These are phyloP conservation scores for Drosophila algonquin DNA, from an alignment of 2,888 invertebrate genomes.

Conservation along the genomic window DNA sequence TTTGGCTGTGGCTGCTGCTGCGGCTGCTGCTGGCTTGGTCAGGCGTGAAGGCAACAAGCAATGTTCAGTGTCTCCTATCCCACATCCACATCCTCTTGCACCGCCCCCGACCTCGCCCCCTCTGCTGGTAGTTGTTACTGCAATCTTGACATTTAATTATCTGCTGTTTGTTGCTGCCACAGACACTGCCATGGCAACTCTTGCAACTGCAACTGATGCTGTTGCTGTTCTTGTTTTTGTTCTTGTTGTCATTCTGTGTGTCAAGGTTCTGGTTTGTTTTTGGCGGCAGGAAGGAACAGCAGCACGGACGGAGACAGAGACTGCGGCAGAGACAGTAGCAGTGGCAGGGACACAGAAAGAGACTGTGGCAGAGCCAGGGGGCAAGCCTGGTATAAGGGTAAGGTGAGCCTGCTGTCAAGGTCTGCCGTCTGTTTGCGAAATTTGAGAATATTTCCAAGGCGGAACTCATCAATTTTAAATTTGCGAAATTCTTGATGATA, in stretches of 20 bases:
- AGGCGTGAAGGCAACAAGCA: conserved; percentile 34
- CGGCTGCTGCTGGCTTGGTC: conserved; percentile 28
- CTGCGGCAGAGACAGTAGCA: too few species aligned
- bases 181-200: not conserved
- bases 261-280: conserved; percentile 54
- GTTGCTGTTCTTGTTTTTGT: conserved; percentile 20
- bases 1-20: conserved; percentile 11
- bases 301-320: not conserved
- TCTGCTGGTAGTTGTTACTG: conserved; percentile 28
- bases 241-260: conserved; percentile 44
- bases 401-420: conserved; percentile 28
- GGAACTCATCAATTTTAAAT: conserved; percentile 9
- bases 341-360: not conserved
- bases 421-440: conserved; percentile 27
- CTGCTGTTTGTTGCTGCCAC: conserved; percentile 39
- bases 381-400: not conserved
- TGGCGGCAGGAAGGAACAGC: conserved; percentile 13
- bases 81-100: not conserved
- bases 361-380: conserved; percentile 1
- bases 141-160: conserved; percentile 69
- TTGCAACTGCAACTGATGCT: conserved; percentile 10
- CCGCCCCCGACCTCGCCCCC: not conserved
- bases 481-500: conserved; percentile 11
- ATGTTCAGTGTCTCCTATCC: conserved; percentile 10
- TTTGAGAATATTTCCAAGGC: conserved; percentile 38